Base-by-base conservation (phyloP, 1,140 invertebrate species). In the Apis cerana region DNA sequence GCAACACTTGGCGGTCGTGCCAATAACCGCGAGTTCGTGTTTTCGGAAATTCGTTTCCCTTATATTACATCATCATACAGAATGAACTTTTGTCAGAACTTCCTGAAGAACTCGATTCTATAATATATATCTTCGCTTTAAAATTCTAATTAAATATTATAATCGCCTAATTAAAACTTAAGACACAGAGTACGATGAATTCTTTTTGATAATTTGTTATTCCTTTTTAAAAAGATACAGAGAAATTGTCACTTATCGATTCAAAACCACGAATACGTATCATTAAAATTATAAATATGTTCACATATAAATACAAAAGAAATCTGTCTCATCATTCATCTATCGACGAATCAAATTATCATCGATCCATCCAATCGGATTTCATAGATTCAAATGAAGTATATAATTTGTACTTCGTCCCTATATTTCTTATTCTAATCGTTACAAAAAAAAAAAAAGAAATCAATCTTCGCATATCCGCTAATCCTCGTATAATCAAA, bases 221-320 rank as follows among this genome's bases (percentile, higher is more conserved):
- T 15, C 19, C 48, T 68, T 15, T 13, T 4, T n/a, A 11, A n/a
- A 68, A 48, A 1, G 0, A 8, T 43, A 43, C 21, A 4, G 1
- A 27, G 43, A 15, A 19, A 10, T 11, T 68, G 43, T 43, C 33
- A 67, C 43, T 43, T 43, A 48, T 23, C 5, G 33, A 4, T 52
- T 19, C 17, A 21, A 71, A 50, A 13, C 17, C 43, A 43, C 27
- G 76, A 78, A 12, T 50, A 13, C 59, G 12, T 2, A 15, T 27
- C 21, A 84, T 69, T 71, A 67, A 88, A 88, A 89, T 89, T 90
- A 89, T 89, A 90, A 90, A 90, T 90, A 89, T 82, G 76, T 89
- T 71, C 82, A 72, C 64, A 81, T 87, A 90, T 86, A 89, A 91
- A 90, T 91, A 80, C 68, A 68, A 1, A 50, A 64, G 65, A 54